phyloP scores from a whole-genome alignment of 1,140 invertebrate genomes.

The Drosophila kepulauana region DNA sequence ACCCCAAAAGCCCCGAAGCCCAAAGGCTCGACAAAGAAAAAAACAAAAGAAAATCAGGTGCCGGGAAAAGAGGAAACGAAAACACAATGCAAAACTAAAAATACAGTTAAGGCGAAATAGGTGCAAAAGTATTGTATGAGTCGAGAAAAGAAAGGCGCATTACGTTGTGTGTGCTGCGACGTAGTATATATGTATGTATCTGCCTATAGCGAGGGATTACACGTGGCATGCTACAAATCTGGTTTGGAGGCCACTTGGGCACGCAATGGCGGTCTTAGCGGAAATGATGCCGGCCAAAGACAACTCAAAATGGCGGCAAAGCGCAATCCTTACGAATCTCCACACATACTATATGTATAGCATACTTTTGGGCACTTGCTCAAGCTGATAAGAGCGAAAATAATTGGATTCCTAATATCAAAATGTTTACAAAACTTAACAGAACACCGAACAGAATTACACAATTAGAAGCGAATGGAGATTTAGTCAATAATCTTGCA shows the following conservation, averaged over 20 bases:
- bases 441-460: background rate
- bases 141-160: slow-evolving; percentile 20
- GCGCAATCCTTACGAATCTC: background rate
- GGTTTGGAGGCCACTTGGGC: slow-evolving; percentile 65
- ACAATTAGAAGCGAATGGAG: background rate
- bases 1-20: slow-evolving; percentile 44
- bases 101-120: slow-evolving; percentile 28
- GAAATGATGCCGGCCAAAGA: slow-evolving; percentile 56
- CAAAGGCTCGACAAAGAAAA: slow-evolving; percentile 26
- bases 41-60: slow-evolving; percentile 29
- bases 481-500: too few relatives aligned
- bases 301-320: slow-evolving; percentile 47
- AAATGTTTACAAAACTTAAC: background rate
- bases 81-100: slow-evolving; percentile 51
- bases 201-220: slow-evolving; percentile 55
- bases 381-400: slow-evolving; percentile 4
- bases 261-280: slow-evolving; percentile 66
- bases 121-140: slow-evolving; percentile 38
- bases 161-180: slow-evolving; percentile 11
- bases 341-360: slow-evolving; percentile 7
- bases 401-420: slow-evolving; percentile 21
- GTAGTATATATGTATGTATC: slow-evolving; percentile 11
- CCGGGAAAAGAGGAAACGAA: slow-evolving; percentile 26
- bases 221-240: slow-evolving; percentile 61
- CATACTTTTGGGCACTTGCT: slow-evolving; percentile 12